Percentiles rank a stretch among this genome's conserved stretches.
Conservation (phyloP, 2,797 vertebrate species). For the Neosilurus hyrtlii region DNA sequence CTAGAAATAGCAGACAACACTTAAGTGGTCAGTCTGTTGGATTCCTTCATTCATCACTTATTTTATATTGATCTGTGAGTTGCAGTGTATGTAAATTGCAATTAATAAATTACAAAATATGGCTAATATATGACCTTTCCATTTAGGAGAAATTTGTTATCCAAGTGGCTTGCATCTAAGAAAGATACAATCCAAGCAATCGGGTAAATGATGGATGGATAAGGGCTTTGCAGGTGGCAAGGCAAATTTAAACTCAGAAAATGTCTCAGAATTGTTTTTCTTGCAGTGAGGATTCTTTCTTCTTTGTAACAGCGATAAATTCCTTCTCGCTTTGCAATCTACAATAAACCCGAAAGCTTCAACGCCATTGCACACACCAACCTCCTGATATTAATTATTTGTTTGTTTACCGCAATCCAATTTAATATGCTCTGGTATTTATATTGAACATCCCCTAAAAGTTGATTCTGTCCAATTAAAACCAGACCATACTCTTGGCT, state of each 20-base stretch:
- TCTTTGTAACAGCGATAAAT: conserved; percentile 14
- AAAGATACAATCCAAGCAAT: background rate
- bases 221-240: too few relatives aligned
- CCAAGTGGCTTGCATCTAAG: background rate
- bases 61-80: too few relatives aligned
- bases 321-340: conserved; percentile 60
- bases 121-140: background rate
- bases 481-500: conserved; percentile 21
- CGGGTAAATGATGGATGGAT: background rate
- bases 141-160: background rate
- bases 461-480: conserved; percentile 32
- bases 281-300: background rate
- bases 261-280: background rate
- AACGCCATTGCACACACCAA: background rate
- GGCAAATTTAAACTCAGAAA: too few relatives aligned
- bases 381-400: conserved; percentile 5
- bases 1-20: too few relatives aligned
- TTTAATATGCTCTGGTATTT: conserved; percentile 20
- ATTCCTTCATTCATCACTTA: too few relatives aligned
- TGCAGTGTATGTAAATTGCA: too few relatives aligned
- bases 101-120: background rate
- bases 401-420: conserved; percentile 20
- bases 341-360: conserved; percentile 24
- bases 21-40: too few relatives aligned
- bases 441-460: conserved; percentile 1